Conservation (phyloP, 2,888 invertebrate genomes). For the Eugnorisma glareosa region DNA sequence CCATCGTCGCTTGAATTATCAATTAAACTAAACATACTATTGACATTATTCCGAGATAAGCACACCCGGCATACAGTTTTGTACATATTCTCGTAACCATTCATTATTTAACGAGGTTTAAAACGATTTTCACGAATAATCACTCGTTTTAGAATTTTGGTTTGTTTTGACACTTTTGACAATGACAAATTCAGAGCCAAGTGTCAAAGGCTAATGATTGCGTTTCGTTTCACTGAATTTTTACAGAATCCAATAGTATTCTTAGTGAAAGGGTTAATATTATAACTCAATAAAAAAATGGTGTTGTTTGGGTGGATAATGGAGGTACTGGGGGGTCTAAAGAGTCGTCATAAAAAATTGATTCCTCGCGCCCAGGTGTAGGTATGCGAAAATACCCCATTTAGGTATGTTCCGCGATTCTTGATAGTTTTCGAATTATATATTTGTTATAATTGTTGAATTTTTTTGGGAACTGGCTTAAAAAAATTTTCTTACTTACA, state of each 20-base stretch:
- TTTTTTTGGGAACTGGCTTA: too few relatives aligned
- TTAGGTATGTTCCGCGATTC: too few relatives aligned
- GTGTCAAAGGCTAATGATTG: slow-evolving; percentile 8
- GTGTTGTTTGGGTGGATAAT: too few relatives aligned
- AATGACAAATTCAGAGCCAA: slow-evolving; percentile 18
- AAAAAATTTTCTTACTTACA: too few relatives aligned
- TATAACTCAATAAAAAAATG: too few relatives aligned
- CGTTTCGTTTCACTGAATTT: slow-evolving; percentile 40
- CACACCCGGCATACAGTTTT: slow-evolving; percentile 83
- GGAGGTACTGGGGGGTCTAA: too few relatives aligned
- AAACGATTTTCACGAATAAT: neutral
- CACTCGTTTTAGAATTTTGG: slow-evolving; percentile 8
- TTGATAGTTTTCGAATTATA: too few relatives aligned
- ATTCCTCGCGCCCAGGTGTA: too few relatives aligned
- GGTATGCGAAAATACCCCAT: too few relatives aligned
- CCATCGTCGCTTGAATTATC: slow-evolving; percentile 74
- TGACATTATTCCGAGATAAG: slow-evolving; percentile 71
- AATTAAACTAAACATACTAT: slow-evolving; percentile 78
- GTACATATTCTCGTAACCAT: slow-evolving; percentile 74
- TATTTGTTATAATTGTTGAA: too few relatives aligned
- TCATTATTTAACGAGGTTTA: slow-evolving; percentile 67
- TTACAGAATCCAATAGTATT: too few relatives aligned
- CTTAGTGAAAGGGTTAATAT: neutral
- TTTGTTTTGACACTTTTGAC: slow-evolving; percentile 37
- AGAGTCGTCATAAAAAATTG: neutral